Percentiles rank a stretch among this genome's conserved stretches.
Evolutionary conservation across 1,140 invertebrate genomes (phyloP).

Genomic region (Leucophenga varia): DNA sequence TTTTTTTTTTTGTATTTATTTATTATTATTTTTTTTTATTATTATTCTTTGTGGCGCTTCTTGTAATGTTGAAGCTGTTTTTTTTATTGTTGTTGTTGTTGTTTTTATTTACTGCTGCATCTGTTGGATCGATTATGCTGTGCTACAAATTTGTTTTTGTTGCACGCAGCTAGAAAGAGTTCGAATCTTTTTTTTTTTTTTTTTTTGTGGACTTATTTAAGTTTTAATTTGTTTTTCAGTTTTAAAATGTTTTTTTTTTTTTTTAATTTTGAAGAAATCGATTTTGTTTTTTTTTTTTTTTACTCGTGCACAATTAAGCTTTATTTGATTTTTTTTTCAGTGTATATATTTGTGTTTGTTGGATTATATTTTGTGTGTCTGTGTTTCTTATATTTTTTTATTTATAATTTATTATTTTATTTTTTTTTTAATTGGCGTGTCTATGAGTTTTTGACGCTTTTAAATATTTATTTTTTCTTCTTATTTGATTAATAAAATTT

Average conservation of each 20-base stretch:
- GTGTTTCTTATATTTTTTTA: conserved; percentile 7
- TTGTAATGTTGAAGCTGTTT: no score
- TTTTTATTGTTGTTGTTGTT: no score
- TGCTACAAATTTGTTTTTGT: no score
- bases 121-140: no score
- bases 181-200: conserved; percentile 15
- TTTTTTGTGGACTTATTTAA: conserved; percentile 34
- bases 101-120: no score
- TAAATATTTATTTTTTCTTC: conserved; percentile 3
- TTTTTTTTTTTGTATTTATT: conserved; percentile 17
- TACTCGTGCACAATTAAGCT: no score
- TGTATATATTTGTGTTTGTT: conserved; percentile 18
- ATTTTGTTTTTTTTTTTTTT: conserved; percentile 13
- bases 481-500: background rate
- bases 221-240: conserved; percentile 24
- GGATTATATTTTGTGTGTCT: background rate
- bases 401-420: conserved; percentile 3
- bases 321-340: conserved; percentile 12
- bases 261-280: no score
- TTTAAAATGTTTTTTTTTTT: conserved; percentile 26
- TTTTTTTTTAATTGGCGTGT: conserved; percentile 32
- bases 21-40: conserved; percentile 11
- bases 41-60: conserved; percentile 22
- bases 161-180: no score
- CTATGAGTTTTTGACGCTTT: conserved; percentile 12